Base-by-base conservation (phyloP, 2,797 vertebrate species). In the Adrianichthys oophorus region DNA sequence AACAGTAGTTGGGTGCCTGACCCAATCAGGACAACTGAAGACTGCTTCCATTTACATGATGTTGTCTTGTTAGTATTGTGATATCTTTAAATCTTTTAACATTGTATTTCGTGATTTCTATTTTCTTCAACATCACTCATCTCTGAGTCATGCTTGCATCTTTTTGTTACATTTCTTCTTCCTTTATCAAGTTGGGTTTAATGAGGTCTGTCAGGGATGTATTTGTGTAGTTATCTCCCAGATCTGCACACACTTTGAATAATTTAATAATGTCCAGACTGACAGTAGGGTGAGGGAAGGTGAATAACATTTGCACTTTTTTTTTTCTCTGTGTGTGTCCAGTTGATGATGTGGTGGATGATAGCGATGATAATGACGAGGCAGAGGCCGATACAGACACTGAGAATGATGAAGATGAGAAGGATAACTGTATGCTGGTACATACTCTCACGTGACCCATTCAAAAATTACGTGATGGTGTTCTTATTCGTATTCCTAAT, bases 311-410 rank as follows among this genome's bases (percentile, higher is more conserved):
- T 29, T 58, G 3, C 10, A 32, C 10, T 32, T 32, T 10, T 10
- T 32, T 32, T 12, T 1, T 10, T 32, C 19, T 19, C 19, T 19
- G 19, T 32, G 32, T 63, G 18, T 42, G 41, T 67, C 19, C 87
- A 99, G 97, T 96, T 92, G 97, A 98, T 81, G 97, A 98, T 62
- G 96, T 99, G 53, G 93, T 95, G 65, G 97, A 99, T 86, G 97
- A 97, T 71, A 98, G 97, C 52, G 97, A 98, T 62, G 97, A 98
- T 88, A 97, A 96, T 0, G 96, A 98, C 62, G 96, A 98, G 61
- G 82, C 74, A 0, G 96, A 98, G 66, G 84, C 88, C 55, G 97
- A 99, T 73, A 89, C 91, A 0, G 97, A 98, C 71, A 90, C 86
- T 0, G 96, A 98, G 78, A 95, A 93, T 52, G 97, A 97, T 52